Conservation (phyloP, 2,113 vertebrate genomes). For the Phaethornis superciliosus region DNA sequence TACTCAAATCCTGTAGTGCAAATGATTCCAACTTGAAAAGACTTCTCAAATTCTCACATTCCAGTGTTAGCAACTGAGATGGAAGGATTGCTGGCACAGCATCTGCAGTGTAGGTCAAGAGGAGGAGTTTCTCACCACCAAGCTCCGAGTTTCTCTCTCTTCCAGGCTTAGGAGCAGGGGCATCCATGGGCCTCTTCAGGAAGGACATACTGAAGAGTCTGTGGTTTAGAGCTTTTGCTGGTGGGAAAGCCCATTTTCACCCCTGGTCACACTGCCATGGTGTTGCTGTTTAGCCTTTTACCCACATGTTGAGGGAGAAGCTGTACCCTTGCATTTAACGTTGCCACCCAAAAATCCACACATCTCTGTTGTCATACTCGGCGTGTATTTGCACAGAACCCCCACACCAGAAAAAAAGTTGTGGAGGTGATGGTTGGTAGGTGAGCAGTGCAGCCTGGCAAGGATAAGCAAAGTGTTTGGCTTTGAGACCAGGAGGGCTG, state of each 20-base stretch:
- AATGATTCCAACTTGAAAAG: not conserved
- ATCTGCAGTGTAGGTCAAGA: not conserved
- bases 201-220: not conserved
- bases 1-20: not conserved
- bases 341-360: not conserved
- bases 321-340: not conserved
- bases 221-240: not conserved
- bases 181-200: not conserved
- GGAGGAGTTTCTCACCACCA: not conserved
- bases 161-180: not conserved
- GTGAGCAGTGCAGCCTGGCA: not conserved
- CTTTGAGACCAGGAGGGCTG: not conserved
- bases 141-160: not conserved
- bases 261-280: not conserved
- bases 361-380: not conserved
- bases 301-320: not conserved
- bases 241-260: not conserved
- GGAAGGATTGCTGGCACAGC: not conserved
- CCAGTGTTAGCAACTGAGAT: rapidly evolving
- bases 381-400: not conserved
- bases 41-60: not conserved
- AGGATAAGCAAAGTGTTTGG: not conserved
- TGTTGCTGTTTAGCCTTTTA: not conserved
- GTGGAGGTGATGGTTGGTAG: not conserved
- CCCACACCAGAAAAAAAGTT: not conserved